Conservation (phyloP, 2,797 vertebrate genomes). For the Gymnothorax reevesii region DNA sequence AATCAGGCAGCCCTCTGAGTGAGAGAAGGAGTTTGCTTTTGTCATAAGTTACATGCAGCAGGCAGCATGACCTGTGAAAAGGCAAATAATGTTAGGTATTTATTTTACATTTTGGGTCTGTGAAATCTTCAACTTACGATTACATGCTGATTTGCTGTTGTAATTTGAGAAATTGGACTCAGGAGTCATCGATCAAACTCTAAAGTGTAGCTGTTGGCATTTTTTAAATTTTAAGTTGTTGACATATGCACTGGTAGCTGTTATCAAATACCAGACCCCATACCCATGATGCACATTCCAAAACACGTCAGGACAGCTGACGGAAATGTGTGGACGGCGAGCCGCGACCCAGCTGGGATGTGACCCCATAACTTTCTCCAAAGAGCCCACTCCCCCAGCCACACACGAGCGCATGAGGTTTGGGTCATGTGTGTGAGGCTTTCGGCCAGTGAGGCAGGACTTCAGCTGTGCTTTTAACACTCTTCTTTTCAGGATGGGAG, state of each 20-base stretch:
- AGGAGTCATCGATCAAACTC: neutral
- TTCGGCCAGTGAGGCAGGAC: neutral
- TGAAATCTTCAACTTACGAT: neutral
- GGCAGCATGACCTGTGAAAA: neutral
- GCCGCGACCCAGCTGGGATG: neutral
- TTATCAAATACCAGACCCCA: neutral
- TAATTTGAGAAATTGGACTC: neutral
- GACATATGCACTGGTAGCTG: neutral
- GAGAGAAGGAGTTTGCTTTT: neutral
- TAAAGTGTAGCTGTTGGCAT: neutral
- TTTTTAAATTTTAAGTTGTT: neutral
- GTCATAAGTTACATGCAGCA: neutral
- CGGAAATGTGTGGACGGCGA: neutral
- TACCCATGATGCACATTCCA: neutral
- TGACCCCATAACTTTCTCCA: neutral
- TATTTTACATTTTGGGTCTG: neutral
- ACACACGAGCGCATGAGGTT: neutral
- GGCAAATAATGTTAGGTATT: neutral
- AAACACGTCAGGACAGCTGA: slow-evolving; percentile 12
- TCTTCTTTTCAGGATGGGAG: neutral
- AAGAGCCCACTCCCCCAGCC: neutral
- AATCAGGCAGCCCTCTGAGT: neutral
- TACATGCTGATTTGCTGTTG: neutral
- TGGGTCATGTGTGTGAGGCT: neutral
- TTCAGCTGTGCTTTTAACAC: neutral